Evolutionary conservation across 2,113 vertebrate genomes (phyloP).

Genomic region (Spermophilus dauricus): DNA sequence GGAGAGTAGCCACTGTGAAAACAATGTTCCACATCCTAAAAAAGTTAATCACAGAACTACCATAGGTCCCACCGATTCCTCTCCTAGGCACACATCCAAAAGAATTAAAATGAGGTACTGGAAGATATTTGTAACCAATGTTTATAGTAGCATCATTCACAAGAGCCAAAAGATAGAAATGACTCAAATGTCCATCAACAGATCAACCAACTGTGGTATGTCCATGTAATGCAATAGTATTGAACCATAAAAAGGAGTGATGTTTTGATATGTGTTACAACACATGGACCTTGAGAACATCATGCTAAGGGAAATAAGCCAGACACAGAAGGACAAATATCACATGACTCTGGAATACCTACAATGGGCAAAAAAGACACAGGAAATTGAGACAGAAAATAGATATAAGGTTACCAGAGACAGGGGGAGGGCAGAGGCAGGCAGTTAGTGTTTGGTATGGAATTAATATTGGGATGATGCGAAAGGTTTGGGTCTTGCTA

Average conservation of each 20-base stretch:
- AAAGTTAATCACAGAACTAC: neutral
- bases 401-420: neutral
- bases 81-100: neutral
- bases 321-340: neutral
- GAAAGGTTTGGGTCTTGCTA: neutral
- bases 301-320: neutral
- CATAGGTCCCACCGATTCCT: neutral
- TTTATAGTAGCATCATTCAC: neutral
- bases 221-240: neutral
- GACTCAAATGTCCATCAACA: neutral
- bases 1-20: neutral
- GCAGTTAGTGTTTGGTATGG: neutral
- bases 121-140: neutral
- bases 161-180: neutral
- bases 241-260: neutral
- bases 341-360: neutral
- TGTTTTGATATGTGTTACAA: neutral
- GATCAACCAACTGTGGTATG: neutral
- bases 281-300: neutral
- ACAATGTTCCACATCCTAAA: neutral
- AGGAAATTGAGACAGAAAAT: neutral
- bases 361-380: neutral
- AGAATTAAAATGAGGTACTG: neutral
- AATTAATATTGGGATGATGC: neutral
- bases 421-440: neutral